phyloP scores from a whole-genome alignment of 2,888 invertebrate genomes.

The Liposcelis brunnea region DNA sequence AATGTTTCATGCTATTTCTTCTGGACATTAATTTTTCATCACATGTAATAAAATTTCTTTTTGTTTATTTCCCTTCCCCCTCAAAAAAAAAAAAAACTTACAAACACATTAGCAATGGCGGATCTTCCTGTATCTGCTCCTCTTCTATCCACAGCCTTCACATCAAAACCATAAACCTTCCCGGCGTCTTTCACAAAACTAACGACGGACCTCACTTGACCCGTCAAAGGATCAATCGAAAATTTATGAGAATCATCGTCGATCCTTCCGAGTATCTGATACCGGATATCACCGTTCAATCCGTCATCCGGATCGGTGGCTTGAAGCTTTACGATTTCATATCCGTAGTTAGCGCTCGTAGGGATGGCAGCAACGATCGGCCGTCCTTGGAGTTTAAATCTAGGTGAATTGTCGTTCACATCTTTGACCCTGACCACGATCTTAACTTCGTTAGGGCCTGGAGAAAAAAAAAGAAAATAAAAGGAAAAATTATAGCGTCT shows the following conservation, averaged over 20 bases:
- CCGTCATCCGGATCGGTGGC: constrained; percentile 29
- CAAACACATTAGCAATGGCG: constrained; percentile 70
- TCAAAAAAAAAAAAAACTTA: constrained; percentile 31
- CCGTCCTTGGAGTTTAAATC: constrained; percentile 52
- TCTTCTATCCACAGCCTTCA: constrained; percentile 65
- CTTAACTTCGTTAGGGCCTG: constrained; percentile 53
- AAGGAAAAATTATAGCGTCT: constrained; percentile 8
- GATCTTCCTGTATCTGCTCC: constrained; percentile 70
- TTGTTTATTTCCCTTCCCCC: neutral
- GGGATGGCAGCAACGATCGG: constrained; percentile 72
- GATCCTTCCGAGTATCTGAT: constrained; percentile 44
- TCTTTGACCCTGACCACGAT: constrained; percentile 60
- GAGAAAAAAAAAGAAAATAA: constrained; percentile 13
- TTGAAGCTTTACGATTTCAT: constrained; percentile 57
- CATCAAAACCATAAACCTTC: constrained; percentile 68
- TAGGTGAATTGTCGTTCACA: constrained; percentile 68
- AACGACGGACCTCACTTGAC: constrained; percentile 55
- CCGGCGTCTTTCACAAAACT: constrained; percentile 52
- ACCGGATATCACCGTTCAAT: constrained; percentile 59
- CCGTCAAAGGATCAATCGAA: constrained; percentile 56
- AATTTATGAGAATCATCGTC: constrained; percentile 60
- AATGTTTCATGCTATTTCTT: neutral
- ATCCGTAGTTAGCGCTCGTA: constrained; percentile 62
- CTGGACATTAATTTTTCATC: neutral
- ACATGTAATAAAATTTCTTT: neutral